These are phyloP conservation scores for Willowsia nigromaculata DNA, from an alignment of 2,888 invertebrate genomes.

Conservation along the genomic window DNA sequence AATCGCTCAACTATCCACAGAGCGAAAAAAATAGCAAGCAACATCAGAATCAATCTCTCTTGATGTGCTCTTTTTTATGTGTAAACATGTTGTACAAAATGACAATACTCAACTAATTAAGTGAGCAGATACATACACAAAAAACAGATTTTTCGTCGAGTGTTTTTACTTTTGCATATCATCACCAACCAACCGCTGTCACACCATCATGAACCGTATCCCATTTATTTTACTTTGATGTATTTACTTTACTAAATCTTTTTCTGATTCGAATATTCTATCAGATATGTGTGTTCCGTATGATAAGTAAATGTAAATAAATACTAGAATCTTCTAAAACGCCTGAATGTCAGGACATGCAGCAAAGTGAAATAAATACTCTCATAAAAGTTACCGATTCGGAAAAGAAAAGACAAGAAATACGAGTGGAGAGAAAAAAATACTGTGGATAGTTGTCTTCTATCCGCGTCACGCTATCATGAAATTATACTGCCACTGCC, in stretches of 20 bases:
- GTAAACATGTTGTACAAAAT: slow-evolving; percentile 23
- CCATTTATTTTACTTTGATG: slow-evolving; percentile 24
- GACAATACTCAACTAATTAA: slow-evolving; percentile 49
- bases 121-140: background rate
- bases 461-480: slow-evolving; percentile 27
- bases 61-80: background rate
- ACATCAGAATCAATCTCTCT: slow-evolving; percentile 9
- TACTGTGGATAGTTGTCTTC: background rate
- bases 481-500: background rate
- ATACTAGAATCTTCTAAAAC: background rate
- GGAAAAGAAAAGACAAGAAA: background rate
- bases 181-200: slow-evolving; percentile 16
- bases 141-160: background rate
- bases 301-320: slow-evolving; percentile 19
- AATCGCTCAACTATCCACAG: background rate
- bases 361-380: background rate
- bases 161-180: background rate
- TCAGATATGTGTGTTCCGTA: background rate
- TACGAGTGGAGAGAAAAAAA: background rate
- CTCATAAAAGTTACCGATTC: slow-evolving; percentile 37
- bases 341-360: background rate
- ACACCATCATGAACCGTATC: slow-evolving; percentile 6
- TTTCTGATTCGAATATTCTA: background rate
- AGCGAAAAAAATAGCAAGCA: background rate
- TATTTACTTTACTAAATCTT: background rate